Base-by-base conservation (phyloP, 2,797 vertebrate species). In the Diplodus sargus region DNA sequence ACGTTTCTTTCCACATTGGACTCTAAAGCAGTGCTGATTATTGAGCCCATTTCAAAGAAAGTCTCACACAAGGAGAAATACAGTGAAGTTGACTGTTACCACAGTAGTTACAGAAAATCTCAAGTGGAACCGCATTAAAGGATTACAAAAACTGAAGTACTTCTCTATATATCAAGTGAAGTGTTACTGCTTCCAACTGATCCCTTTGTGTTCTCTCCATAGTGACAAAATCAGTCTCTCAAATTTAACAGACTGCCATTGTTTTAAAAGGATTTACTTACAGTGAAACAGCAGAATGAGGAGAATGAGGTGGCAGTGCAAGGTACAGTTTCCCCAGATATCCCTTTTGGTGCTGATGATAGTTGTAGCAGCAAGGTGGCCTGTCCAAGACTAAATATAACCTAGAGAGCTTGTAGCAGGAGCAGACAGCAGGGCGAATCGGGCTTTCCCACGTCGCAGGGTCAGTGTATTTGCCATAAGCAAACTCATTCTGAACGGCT, bases 331-430 rank as follows among this genome's bases (percentile, higher is more conserved):
- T 88, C 79, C 81, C 71, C 81, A 78, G 80, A 83, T 91, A 90
- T 90, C 87, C 91, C 78, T 87, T 88, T 85, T 82, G 85, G 82
- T 90, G 82, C 85, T 91, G 90, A 90, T 87, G 91, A 84, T 85
- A 82, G 85, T 71, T 81, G 84, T 78, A 84, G 87, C 57, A 68
- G 79, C 74, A 86, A 70, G 57, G 64, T 67, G 77, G 85, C 81
- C 88, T 78, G 82, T 82, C 84, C 69, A 69, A 74, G 67, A 87
- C 91, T 93, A 93, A 92, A 95, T 92, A 94, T 93, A 94, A 90
- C 87, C 86, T 79, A 83, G 79, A 79, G 84, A 87, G 85, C 73
- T 75, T 77, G 81, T 74, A 86, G 75, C 61, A 9, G 75, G 30
- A 88, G 69, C 58, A 80, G 72, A 85, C 49, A 70, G 72, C 69